These are phyloP conservation scores for Lampris megalopsis DNA, from an alignment of 2,113 vertebrate species.

Conservation along the genomic window DNA sequence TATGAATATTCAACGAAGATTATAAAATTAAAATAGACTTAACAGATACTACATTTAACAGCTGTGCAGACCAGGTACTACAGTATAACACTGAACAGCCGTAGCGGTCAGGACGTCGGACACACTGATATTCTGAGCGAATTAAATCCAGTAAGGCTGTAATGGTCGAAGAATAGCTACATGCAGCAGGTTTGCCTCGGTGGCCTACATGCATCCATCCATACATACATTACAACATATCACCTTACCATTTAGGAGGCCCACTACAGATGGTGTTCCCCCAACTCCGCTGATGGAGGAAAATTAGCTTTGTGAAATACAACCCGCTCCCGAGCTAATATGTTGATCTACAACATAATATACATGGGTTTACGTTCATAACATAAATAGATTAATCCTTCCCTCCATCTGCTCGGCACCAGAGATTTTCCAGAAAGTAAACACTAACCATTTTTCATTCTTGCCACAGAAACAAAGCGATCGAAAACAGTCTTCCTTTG, in stretches of 20 bases:
- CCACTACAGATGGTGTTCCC: constrained; percentile 8
- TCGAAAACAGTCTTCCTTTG: constrained; percentile 1
- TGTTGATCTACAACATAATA: constrained; percentile 18
- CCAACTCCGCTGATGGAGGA: constrained; percentile 14
- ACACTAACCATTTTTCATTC: not conserved
- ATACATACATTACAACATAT: constrained; percentile 44
- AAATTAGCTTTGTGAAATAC: constrained; percentile 17
- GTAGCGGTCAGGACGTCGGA: not conserved
- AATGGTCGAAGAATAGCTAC: not conserved
- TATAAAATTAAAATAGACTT: not conserved
- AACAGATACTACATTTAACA: not conserved
- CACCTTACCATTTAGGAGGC: constrained; percentile 48
- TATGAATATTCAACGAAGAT: not conserved
- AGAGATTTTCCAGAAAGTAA: constrained; percentile 24
- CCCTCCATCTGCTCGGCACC: not conserved
- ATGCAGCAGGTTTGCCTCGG: not conserved
- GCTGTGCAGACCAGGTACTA: not conserved
- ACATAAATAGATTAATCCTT: constrained; percentile 4
- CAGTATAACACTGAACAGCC: not conserved
- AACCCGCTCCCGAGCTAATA: not conserved
- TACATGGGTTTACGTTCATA: constrained; percentile 2
- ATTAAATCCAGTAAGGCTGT: not conserved
- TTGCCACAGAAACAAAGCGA: not conserved
- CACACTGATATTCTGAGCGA: not conserved
- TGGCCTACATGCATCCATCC: constrained; percentile 4